Percentiles rank a stretch among this genome's conserved stretches.
phyloP scores from a whole-genome alignment of 2,888 invertebrate genomes.

The Ochlodes sylvanus region DNA sequence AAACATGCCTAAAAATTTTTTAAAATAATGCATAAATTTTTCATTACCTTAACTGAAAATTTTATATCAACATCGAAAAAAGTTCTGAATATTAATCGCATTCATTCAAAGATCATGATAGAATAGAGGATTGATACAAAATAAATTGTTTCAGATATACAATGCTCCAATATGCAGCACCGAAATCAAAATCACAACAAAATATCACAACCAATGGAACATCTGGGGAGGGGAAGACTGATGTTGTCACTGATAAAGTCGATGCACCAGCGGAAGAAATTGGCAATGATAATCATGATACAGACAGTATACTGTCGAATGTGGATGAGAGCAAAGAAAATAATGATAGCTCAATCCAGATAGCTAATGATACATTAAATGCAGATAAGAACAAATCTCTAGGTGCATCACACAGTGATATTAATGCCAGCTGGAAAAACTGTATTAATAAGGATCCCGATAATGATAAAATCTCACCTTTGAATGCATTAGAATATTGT shows the following conservation, averaged over 20 bases:
- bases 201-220: not conserved
- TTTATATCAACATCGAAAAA: no score
- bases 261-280: not conserved
- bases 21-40: no score
- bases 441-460: not conserved
- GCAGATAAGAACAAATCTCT: not conserved
- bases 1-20: no score
- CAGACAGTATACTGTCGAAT: not conserved
- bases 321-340: not conserved
- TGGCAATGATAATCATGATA: not conserved
- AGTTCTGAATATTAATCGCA: no score
- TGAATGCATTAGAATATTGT: not conserved
- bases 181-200: constrained; percentile 16
- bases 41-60: no score
- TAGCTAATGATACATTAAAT: not conserved
- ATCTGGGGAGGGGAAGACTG: not conserved
- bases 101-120: no score
- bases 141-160: constrained; percentile 42
- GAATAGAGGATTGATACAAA: no score
- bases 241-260: not conserved
- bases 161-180: constrained; percentile 41
- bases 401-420: not conserved
- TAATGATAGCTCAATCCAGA: not conserved
- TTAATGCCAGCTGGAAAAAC: not conserved
- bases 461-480: not conserved